These are phyloP conservation scores for Plectus sambesii DNA, from an alignment of 1,140 invertebrate genomes.

Conservation along the genomic window DNA sequence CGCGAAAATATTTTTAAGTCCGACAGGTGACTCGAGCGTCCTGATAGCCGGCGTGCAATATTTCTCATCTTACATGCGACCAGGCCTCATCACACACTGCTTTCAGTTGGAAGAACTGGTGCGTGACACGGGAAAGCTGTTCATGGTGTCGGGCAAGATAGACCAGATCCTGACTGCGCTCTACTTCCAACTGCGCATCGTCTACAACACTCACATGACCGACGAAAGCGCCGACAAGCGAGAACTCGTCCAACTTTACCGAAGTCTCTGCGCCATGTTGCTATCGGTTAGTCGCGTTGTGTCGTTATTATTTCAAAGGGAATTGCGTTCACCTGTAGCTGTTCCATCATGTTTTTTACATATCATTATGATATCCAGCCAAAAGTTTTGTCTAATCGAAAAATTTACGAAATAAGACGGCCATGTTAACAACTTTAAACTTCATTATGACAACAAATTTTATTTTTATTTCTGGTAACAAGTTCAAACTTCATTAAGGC, in stretches of 20 bases:
- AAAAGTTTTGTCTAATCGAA: too few relatives aligned
- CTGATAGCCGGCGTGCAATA: too few relatives aligned
- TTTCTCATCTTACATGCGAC: conserved; percentile 49
- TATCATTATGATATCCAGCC: too few relatives aligned
- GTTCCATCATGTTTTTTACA: conserved; percentile 11
- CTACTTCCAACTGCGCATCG: conserved; percentile 59
- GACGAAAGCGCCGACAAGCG: conserved; percentile 46
- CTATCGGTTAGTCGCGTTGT: conserved; percentile 56
- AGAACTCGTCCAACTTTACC: conserved; percentile 50
- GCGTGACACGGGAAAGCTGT: conserved; percentile 44
- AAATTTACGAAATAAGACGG: too few relatives aligned
- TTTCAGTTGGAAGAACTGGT: conserved; percentile 49
- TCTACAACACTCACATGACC: conserved; percentile 51
- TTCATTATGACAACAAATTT: too few relatives aligned
- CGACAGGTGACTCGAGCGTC: too few relatives aligned
- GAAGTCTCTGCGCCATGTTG: conserved; percentile 56
- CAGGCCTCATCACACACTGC: too few relatives aligned
- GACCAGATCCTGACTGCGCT: conserved; percentile 62
- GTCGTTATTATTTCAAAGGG: too few relatives aligned
- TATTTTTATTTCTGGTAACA: too few relatives aligned
- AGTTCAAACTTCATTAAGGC: too few relatives aligned
- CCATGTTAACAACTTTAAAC: too few relatives aligned
- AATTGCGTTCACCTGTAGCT: not conserved
- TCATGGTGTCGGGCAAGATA: conserved; percentile 51
- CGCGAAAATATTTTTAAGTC: too few relatives aligned